Evolutionary conservation across 92 coral and sea anemone genomes (phyloP), one percentile per base, ranked within the genome.

Genomic region (Umimayanthus kanabou): DNA sequence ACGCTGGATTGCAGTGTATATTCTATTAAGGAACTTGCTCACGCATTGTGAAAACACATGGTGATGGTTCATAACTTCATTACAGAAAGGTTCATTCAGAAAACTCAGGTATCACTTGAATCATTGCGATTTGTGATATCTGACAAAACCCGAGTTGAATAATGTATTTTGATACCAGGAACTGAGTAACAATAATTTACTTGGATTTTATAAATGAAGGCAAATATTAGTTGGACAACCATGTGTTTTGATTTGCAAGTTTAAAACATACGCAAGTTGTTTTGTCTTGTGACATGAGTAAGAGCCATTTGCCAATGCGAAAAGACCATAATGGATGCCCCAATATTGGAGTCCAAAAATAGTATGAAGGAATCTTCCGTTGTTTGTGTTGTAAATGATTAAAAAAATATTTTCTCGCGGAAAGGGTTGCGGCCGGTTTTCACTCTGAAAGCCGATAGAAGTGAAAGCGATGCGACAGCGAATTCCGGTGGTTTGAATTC

Each of bases 401-500:
- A 71, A 16, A 45, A 83, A 40, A 29, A 10, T 30, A 13, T 29
- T 5, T 45, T 28, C 11, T 83, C 74, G 45, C 87, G 66, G 77
- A 83, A 83, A n/a, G 13, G 26, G 55, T 11, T 76, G 80, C 57
- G 80, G 80, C 57, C 47, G 22, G 76, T 53, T 23, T 57, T 80
- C 67, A 33, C 45, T 4, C 58, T 79, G 40, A 23, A 74, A 77
- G 18, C 57, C 57, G 47, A 37, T 26, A n/a, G 28, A 55, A 80
- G 45, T 15, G 14, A 29, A 25, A 25, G 72, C 53, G 47, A 58
- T 88, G 84, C 89, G 88, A 88, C 88, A 91, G 90, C 88, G 87
- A 92, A 87, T 89, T 89, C 94, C 92, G 90, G 89, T 91, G 94
- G 90, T 92, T 87, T 89, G 89, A 91, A 86, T 89, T 86, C 90